Evolutionary conservation across 1,140 invertebrate genomes (phyloP), one percentile per base, ranked within the genome.

Genomic region (Eurytemora carolleeae): DNA sequence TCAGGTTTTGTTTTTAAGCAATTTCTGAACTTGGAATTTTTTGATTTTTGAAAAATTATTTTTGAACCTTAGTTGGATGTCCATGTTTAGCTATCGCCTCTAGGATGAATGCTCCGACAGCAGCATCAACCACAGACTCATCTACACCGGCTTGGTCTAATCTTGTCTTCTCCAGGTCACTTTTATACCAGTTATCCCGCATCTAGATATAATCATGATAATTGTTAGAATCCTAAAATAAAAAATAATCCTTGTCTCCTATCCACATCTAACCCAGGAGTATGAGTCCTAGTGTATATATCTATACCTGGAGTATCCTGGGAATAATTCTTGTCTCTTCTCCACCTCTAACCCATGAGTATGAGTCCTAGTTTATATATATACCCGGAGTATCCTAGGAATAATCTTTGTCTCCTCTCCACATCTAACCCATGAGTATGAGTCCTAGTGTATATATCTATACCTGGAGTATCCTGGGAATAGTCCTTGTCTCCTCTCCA

Each of bases 291-390:
- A 52, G 44, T 52, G n/a, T 58, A n/a, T n/a, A n/a, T n/a, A n/a
- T n/a, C n/a, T n/a, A n/a, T n/a, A n/a, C n/a, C n/a, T 58, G 87
- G 60, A 94, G 78, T 67, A 96, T 83, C 64, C 91, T 77, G 24
- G 94, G 95, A 70, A 98, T 93, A 53, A 98, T 87, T 64, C 94
- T 78, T 3, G 94, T 97, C 74, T 98, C 94, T 74, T 97, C 93
- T 3, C 94, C 94, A 75, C 95, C 98, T 73, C 91, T 83, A 67
- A 98, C 86, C 71, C 90, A 84, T n/a, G 89, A 89, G 79, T 98
- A 94, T 53, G 95, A 93, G 76, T 98, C 95, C 58, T n/a, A n/a
- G n/a, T n/a, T n/a, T n/a, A n/a, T n/a, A n/a, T n/a, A n/a, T n/a
- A n/a, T n/a, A n/a, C n/a, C n/a, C n/a, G n/a, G n/a, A n/a, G n/a